A percentile compares a stretch with the other conserved stretches of the same genome.
Conservation (phyloP, 2,888 invertebrate species). For the Cyclophora albipunctata region DNA sequence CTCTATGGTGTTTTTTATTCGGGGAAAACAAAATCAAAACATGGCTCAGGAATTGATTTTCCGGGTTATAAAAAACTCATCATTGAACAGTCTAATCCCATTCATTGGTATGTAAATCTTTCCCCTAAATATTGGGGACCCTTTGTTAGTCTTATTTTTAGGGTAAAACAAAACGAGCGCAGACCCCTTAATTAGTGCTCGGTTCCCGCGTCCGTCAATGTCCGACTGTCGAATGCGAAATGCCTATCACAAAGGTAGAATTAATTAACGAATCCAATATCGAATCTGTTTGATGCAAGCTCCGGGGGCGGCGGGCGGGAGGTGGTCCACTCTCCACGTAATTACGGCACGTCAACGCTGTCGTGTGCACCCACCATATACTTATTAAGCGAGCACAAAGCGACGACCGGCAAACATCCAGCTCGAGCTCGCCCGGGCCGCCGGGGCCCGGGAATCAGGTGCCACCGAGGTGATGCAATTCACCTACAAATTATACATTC, state of each 20-base stretch:
- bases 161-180: slow-evolving; percentile 14
- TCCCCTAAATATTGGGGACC: neutral
- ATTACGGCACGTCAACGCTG: slow-evolving; percentile 43
- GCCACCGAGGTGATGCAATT: slow-evolving; percentile 39
- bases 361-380: slow-evolving; percentile 35
- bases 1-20: no score
- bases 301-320: slow-evolving; percentile 5
- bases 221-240: slow-evolving; percentile 29
- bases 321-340: slow-evolving; percentile 36
- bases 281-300: slow-evolving; percentile 36
- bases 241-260: slow-evolving; percentile 42
- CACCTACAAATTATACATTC: slow-evolving; percentile 27
- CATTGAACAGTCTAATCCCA: neutral
- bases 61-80: neutral
- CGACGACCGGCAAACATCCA: slow-evolving; percentile 31
- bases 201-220: slow-evolving; percentile 27
- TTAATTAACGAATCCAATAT: slow-evolving; percentile 49
- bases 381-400: slow-evolving; percentile 37
- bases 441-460: slow-evolving; percentile 34
- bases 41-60: no score
- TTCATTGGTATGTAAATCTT: neutral
- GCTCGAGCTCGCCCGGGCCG: slow-evolving; percentile 21
- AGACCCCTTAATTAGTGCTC: slow-evolving; percentile 33
- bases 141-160: neutral
- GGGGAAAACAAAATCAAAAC: no score